Conservation (phyloP, 2,888 invertebrate genomes). For the Drosophila mercatorum region DNA sequence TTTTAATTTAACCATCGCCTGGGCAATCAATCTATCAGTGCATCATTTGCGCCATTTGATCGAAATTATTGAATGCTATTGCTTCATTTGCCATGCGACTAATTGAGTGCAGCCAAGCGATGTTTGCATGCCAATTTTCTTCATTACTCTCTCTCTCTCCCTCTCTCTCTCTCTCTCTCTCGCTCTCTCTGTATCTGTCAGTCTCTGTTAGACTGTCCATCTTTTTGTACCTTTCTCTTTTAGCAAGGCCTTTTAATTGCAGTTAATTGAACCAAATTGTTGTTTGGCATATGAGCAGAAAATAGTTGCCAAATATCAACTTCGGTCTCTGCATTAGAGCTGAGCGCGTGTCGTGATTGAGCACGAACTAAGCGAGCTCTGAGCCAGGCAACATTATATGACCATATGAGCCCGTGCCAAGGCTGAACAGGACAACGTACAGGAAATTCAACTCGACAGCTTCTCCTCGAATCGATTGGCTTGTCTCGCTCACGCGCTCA, state of each 20-base stretch:
- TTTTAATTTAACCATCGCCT: constrained; percentile 46
- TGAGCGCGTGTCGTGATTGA: constrained; percentile 9
- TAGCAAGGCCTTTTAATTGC: constrained; percentile 21
- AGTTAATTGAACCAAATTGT: constrained; percentile 65
- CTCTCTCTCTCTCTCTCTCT: not conserved
- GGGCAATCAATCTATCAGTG: constrained; percentile 33
- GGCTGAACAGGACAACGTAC: too few relatives aligned
- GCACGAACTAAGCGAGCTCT: not conserved
- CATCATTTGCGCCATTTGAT: constrained; percentile 28
- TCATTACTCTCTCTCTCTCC: constrained; percentile 1
- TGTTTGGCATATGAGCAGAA: constrained; percentile 43
- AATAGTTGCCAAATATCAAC: constrained; percentile 33
- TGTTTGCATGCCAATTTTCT: constrained; percentile 20
- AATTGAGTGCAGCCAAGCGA: constrained; percentile 65
- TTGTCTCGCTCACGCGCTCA: not conserved
- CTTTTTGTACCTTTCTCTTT: constrained; percentile 7
- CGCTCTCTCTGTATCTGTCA: not conserved
- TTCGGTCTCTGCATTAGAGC: constrained; percentile 1
- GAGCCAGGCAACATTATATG: too few relatives aligned
- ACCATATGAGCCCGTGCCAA: too few relatives aligned
- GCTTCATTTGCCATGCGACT: constrained; percentile 50
- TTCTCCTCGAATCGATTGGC: too few relatives aligned
- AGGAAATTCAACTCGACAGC: too few relatives aligned
- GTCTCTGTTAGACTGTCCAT: not conserved
- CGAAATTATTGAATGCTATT: constrained; percentile 58